Base-by-base conservation (phyloP, 2,113 vertebrate species). In the Onychostoma macrolepis region DNA sequence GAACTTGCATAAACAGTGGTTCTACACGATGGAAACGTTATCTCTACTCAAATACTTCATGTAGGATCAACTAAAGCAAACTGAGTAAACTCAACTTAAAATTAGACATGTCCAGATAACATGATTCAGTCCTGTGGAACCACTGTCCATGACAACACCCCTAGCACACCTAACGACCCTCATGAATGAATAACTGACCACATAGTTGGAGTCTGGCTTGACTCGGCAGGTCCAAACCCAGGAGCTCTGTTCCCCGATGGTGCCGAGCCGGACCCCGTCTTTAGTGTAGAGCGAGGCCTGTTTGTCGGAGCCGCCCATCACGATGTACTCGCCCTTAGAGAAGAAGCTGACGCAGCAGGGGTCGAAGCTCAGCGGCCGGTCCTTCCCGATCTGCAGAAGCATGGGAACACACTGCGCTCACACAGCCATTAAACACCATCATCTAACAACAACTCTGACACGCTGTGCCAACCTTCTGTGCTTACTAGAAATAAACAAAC, bases 301-400 rank as follows among this genome's bases (percentile, higher is more conserved):
- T 45, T 96, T 97, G 84, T 99, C 98, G 0, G 98, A 99, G 7
- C 98, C 98, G 7, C 98, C 96, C 93, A 99, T 93, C 85, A 99
- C 91, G 43, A 99, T 95, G 80, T 99, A 99, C 89, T 99, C 97
- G 86, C 98, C 98, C 93, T 98, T 99, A 2, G 96, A 97, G 87
- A 99, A 99, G 92, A 98, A 99, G 93, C 97, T 98, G 88, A 99
- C 89, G 43, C 98, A 99, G 94, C 98, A 99, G 0, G 98, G 98
- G 92, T 99, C 97, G 91, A 97, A 99, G 91, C 91, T 96, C 85
- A 99, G 94, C 28, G 86, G 83, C 86, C 95, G 95, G 92, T 99
- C 98, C 94, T 97, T 99, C 87, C 97, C 97, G 86, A 99, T 94
- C 98, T 99, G 87, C 48, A 21, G 36, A 58, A 76, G 87, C 92